Evolutionary conservation across 1,140 invertebrate genomes (phyloP).

Genomic region (Cydia amplana): DNA sequence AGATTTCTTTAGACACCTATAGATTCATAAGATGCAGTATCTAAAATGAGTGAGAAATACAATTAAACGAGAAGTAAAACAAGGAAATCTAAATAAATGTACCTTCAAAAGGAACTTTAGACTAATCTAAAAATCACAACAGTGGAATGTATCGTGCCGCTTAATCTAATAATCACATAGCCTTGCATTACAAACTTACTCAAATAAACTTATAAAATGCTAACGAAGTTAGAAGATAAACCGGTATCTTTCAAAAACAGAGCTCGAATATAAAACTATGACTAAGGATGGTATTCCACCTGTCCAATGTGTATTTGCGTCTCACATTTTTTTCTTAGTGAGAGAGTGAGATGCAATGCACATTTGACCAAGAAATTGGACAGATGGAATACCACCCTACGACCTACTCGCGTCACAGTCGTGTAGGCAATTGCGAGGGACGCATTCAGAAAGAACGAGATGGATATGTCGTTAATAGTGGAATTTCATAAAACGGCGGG

Average conservation of each 20-base stretch:
- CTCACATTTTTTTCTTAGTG: no score
- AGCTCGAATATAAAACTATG: background rate
- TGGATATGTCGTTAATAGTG: background rate
- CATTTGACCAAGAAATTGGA: no score
- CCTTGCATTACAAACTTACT: conserved; percentile 53
- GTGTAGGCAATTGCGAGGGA: background rate
- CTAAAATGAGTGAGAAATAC: conserved; percentile 29
- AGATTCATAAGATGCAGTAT: conserved; percentile 22
- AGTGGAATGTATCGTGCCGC: conserved; percentile 72
- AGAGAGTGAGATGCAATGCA: no score
- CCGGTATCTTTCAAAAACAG: background rate
- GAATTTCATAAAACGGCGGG: no score
- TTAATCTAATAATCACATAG: conserved; percentile 74
- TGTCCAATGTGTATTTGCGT: no score
- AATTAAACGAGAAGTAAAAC: conserved; percentile 36
- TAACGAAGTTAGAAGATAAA: background rate
- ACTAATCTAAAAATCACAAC: conserved; percentile 73
- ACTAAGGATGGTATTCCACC: no score
- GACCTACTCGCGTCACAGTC: background rate
- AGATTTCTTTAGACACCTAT: conserved; percentile 2
- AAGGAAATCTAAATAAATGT: conserved; percentile 33
- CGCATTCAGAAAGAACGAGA: background rate
- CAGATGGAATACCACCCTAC: no score
- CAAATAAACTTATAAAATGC: conserved; percentile 41
- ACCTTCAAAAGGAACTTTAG: conserved; percentile 44